Base-by-base conservation (phyloP, 1,140 invertebrate genomes). In the Aphelinus atriplicis region DNA sequence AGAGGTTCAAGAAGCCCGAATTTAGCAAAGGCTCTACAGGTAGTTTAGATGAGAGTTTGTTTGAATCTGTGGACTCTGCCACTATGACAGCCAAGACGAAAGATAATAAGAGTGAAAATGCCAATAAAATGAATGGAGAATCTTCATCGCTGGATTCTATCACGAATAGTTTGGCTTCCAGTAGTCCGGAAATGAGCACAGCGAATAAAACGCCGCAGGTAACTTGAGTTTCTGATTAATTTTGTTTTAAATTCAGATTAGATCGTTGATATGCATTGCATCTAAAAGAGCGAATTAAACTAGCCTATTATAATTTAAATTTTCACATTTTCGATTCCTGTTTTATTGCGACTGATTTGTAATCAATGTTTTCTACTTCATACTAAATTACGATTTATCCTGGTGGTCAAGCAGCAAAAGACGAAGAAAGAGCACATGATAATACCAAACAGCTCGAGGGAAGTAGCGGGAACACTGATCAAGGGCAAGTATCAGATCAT, bases 401-500 rank as follows among this genome's bases (percentile, higher is more conserved):
- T 26, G 26, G 26, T 26, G 26, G 26, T 26, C 26, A 76, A 72
- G n/a, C 78, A 78, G 4, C 78, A 53, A 3, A 83, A 80, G 26
- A 9, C 58, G 2, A 86, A 85, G 46, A 87, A 84, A 57, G 85
- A 86, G 45, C n/a, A 77, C 2, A 46, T 78, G 2, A 77, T 84
- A 66, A 82, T 86, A 64, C 78, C 81, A 1, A 82, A 81, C 2
- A 81, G 83, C 70, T 81, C 85, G 1, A 80, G 82, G 26, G 86
- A 88, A 77, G 76, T 88, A 26, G 85, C 86, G 1, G 87, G 85
- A 0, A 88, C 85, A 7, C 76, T 87, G 7, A 83, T 86, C 3
- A 88, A 86, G 73, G 87, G 87, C 10, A 86, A 79, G 69, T 88
- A 88, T 73, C 80, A 84, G n/a, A 86, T 81, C 70, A 84, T 82